Evolutionary conservation across 2,113 vertebrate genomes (phyloP).

Genomic region (Xyrauchen texanus): DNA sequence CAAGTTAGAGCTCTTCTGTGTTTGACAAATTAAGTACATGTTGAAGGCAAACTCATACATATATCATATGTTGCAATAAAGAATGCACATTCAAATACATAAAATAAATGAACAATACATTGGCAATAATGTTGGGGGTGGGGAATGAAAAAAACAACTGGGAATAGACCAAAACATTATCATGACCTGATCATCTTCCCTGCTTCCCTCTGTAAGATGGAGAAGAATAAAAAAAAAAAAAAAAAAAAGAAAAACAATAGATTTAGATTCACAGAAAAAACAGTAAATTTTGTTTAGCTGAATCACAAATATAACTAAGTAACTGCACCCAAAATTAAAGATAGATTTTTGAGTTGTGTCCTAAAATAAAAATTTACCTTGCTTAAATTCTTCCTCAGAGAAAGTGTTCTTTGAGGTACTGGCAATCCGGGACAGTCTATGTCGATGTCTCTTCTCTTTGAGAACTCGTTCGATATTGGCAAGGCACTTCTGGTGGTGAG

Average conservation of each 20-base stretch:
- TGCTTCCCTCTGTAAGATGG: constrained; percentile 82
- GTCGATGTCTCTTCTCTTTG: constrained; percentile 84
- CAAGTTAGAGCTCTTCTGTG: not conserved
- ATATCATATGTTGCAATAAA: not conserved
- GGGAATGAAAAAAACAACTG: not conserved
- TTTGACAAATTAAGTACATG: not conserved
- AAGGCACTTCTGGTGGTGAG: constrained; percentile 87
- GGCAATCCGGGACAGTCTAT: constrained; percentile 81
- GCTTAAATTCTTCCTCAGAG: constrained; percentile 80
- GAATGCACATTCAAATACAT: not conserved
- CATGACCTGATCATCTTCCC: constrained; percentile 88
- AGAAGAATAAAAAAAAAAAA: constrained; percentile 37
- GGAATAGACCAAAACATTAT: constrained; percentile 38
- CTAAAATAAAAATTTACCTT: constrained; percentile 77
- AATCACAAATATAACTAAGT: too few species aligned
- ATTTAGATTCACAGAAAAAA: not conserved
- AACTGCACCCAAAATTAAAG: not conserved
- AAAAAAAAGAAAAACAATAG: too few species aligned
- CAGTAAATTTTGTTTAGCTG: not conserved
- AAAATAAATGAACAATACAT: not conserved
- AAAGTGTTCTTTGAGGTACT: constrained; percentile 78
- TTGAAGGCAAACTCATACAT: not conserved
- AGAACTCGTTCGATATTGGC: constrained; percentile 91
- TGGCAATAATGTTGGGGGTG: too few species aligned
- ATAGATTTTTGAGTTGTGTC: not conserved